A percentile compares a stretch with the other conserved stretches of the same genome.
phyloP scores from a whole-genome alignment of 2,888 invertebrate genomes.

The Bimastos eiseni region DNA sequence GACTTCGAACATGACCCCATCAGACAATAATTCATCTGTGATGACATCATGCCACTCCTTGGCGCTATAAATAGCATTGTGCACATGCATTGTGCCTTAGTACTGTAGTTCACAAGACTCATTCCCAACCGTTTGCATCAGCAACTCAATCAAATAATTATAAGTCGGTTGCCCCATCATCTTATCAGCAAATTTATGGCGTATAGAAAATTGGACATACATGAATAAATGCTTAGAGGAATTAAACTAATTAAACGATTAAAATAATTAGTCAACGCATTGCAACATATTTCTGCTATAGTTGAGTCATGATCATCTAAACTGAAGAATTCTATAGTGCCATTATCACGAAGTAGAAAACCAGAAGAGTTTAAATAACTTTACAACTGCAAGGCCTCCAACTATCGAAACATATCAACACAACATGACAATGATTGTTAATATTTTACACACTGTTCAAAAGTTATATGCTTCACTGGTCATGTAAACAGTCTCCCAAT shows the following conservation, averaged over 20 bases:
- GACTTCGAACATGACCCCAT: not conserved
- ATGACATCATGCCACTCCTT: not conserved
- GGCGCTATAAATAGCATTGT: not conserved
- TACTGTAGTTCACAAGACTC: not conserved
- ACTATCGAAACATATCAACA: not conserved
- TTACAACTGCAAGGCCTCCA: not conserved
- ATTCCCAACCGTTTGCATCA: not conserved
- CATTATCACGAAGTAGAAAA: not conserved
- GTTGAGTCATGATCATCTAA: not conserved
- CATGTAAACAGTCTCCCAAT: no score
- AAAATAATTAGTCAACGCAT: not conserved
- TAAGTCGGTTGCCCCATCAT: not conserved
- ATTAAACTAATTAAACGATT: not conserved
- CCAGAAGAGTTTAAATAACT: not conserved
- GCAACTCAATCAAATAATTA: not conserved
- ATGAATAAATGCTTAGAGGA: not conserved
- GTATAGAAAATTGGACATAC: not conserved
- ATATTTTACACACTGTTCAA: not conserved
- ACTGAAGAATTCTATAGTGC: not conserved
- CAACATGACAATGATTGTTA: not conserved
- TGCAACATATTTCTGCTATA: not conserved
- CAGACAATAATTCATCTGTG: not conserved
- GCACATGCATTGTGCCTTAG: not conserved
- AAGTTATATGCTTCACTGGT: not conserved
- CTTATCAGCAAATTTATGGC: not conserved